Evolutionary conservation across 1,140 invertebrate genomes (phyloP).

Genomic region (Bombyx mandarina): DNA sequence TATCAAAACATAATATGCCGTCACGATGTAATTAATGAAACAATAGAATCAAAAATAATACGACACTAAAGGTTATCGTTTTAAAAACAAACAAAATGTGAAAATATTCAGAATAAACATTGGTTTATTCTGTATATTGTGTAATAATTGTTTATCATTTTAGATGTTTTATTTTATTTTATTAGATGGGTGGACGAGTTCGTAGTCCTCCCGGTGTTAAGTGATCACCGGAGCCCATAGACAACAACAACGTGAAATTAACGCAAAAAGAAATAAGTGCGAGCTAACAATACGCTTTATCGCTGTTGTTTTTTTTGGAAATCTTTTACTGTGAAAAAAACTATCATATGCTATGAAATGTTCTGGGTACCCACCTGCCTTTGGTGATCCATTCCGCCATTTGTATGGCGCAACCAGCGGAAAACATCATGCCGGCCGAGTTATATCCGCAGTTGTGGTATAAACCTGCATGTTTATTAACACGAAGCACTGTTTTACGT

Average conservation of each 20-base stretch:
- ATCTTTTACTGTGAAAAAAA: neutral
- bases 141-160: too few species aligned
- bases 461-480: constrained; percentile 64
- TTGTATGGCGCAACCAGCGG: constrained; percentile 87
- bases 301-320: neutral
- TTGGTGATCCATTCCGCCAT: constrained; percentile 87
- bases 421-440: constrained; percentile 91
- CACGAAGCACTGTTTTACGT: too few species aligned
- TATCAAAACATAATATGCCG: too few species aligned
- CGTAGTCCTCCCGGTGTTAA: too few species aligned
- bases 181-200: too few species aligned
- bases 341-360: neutral
- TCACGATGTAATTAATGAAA: too few species aligned
- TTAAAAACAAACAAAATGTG: too few species aligned
- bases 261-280: neutral
- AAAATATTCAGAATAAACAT: too few species aligned
- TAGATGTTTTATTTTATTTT: too few species aligned
- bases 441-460: constrained; percentile 92
- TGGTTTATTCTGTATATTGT: too few species aligned
- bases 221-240: neutral
- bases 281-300: neutral
- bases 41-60: too few species aligned
- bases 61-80: too few species aligned
- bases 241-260: neutral
- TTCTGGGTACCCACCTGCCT: constrained; percentile 68